These are phyloP conservation scores for Aphis craccivora DNA, from an alignment of 1,140 invertebrate genomes.

Conservation along the genomic window DNA sequence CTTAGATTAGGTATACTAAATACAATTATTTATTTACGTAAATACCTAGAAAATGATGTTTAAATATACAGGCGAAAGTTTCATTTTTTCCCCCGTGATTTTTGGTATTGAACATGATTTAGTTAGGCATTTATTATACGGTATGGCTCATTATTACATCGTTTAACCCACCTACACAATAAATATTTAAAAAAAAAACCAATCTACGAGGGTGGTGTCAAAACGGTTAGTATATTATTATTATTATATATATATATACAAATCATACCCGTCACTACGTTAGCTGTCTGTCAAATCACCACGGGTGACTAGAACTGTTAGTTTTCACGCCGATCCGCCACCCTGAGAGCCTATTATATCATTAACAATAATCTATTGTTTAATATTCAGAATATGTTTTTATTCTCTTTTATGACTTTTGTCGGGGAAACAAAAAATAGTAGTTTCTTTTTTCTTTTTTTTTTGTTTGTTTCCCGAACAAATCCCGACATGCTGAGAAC, in stretches of 20 bases:
- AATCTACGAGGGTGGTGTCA: conserved; percentile 52
- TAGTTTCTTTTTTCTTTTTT: conserved; percentile 37
- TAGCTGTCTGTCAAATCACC: conserved; percentile 56
- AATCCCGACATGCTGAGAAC: conserved; percentile 29
- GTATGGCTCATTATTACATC: not conserved
- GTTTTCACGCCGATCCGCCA: conserved; percentile 57
- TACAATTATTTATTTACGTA: not conserved
- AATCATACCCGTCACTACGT: conserved; percentile 19
- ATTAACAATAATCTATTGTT: conserved; percentile 57
- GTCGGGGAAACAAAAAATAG: conserved; percentile 11
- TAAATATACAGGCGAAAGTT: not conserved
- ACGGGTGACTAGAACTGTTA: conserved; percentile 56
- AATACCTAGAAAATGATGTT: not conserved
- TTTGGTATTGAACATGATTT: not conserved
- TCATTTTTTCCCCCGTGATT: not conserved
- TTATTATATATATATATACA: not conserved
- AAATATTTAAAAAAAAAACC: not conserved
- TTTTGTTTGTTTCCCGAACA: conserved; percentile 30
- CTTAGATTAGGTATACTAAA: not conserved
- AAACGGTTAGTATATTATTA: conserved; percentile 49
- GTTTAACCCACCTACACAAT: not conserved
- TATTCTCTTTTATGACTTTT: conserved; percentile 46
- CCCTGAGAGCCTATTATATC: conserved; percentile 55
- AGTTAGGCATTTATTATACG: not conserved
- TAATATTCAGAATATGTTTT: conserved; percentile 51